Evolutionary conservation across 2,797 vertebrate species (phyloP).

Genomic region (Pseudocheirus occidentalis): DNA sequence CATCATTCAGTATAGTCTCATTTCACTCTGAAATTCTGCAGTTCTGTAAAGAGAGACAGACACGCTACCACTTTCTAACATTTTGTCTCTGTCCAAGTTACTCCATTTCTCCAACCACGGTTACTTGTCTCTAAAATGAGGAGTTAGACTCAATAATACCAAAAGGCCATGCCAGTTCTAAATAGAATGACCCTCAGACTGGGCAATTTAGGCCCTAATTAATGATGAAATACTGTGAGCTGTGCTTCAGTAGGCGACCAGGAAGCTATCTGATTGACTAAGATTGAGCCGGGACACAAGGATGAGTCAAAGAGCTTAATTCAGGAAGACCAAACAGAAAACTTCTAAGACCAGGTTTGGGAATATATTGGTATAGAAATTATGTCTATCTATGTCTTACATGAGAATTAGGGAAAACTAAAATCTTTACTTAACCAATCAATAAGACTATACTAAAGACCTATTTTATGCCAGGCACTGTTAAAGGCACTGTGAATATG

Average conservation of each 20-base stretch:
- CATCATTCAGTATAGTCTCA: not conserved
- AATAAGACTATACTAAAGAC: not conserved
- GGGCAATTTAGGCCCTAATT: not conserved
- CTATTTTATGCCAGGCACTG: not conserved
- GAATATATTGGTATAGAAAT: not conserved
- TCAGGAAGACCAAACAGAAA: not conserved
- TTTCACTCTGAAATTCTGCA: not conserved
- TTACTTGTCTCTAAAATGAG: not conserved
- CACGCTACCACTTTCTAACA: not conserved
- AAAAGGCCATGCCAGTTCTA: not conserved
- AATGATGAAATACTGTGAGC: not conserved
- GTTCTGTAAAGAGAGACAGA: not conserved
- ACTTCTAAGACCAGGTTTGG: not conserved
- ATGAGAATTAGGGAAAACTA: not conserved
- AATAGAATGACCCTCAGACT: not conserved
- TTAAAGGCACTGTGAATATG: not conserved
- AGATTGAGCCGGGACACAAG: not conserved
- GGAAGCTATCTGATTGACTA: not conserved
- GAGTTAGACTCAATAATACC: not conserved
- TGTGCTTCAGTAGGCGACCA: not conserved
- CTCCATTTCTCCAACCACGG: not conserved
- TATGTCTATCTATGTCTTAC: not conserved
- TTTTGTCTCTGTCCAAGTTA: not conserved
- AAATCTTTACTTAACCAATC: not conserved
- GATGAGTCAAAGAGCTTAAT: not conserved